A percentile compares a stretch with the other conserved stretches of the same genome.
These are phyloP conservation scores for Limosa lapponica DNA, from an alignment of 2,797 vertebrate species.

Conservation along the genomic window DNA sequence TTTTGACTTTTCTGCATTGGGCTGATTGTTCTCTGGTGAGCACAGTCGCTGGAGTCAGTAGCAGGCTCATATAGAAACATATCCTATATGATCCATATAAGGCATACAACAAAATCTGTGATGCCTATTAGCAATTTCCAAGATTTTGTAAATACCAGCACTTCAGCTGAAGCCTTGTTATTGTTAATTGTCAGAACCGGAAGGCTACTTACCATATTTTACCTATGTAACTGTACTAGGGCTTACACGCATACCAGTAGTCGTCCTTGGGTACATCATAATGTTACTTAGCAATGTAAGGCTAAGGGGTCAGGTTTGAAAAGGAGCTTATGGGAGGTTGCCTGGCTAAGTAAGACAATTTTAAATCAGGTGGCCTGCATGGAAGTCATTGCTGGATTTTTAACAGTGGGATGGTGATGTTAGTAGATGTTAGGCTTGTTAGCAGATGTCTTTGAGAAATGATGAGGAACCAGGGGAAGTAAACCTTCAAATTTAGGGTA, in stretches of 20 bases:
- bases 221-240: background rate
- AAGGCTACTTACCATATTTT: background rate
- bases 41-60: background rate
- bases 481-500: background rate
- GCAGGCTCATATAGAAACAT: background rate
- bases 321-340: background rate
- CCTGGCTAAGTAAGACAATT: background rate
- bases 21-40: background rate
- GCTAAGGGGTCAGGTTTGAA: background rate
- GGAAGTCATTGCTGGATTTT: background rate
- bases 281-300: background rate
- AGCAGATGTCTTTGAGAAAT: background rate
- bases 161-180: background rate
- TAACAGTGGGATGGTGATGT: background rate
- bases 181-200: background rate
- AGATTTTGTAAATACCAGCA: background rate
- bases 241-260: background rate
- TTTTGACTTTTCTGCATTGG: background rate
- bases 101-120: background rate
- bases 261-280: background rate
- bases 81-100: accelerated
- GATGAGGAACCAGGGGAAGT: background rate
- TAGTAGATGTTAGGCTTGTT: background rate
- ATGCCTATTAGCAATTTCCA: background rate
- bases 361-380: background rate